Conservation (phyloP, 2,888 invertebrate species). For the Liposcelis brunnea region DNA sequence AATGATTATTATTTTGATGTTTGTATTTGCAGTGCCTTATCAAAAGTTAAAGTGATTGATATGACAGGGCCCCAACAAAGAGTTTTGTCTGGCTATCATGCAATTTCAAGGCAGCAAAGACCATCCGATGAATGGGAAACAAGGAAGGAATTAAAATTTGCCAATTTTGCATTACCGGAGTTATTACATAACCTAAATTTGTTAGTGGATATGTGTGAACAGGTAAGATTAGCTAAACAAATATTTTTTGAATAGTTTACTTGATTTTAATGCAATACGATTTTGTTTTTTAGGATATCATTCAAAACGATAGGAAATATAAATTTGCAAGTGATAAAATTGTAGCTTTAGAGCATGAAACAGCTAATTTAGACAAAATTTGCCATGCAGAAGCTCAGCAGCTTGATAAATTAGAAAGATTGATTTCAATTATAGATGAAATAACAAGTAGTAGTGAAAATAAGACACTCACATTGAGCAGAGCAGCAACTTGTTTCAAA, state of each 20-base stretch:
- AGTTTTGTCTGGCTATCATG: constrained; percentile 83
- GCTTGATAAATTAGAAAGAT: constrained; percentile 49
- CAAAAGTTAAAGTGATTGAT: constrained; percentile 93
- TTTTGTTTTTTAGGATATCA: constrained; percentile 48
- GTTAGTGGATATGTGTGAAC: constrained; percentile 83
- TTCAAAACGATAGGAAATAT: constrained; percentile 62
- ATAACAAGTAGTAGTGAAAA: constrained; percentile 12
- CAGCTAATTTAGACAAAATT: constrained; percentile 45
- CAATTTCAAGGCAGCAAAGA: constrained; percentile 47
- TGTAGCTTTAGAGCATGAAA: constrained; percentile 62
- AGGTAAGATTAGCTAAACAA: constrained; percentile 30
- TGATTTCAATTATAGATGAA: constrained; percentile 47
- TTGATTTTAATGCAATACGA: constrained; percentile 6
- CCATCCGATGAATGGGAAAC: constrained; percentile 36
- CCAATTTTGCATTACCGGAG: constrained; percentile 69
- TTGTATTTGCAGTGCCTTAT: constrained; percentile 36
- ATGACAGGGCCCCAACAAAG: constrained; percentile 95
- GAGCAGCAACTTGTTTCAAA: constrained; percentile 38
- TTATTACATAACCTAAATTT: constrained; percentile 82
- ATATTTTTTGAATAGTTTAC: background rate
- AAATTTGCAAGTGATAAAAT: constrained; percentile 63
- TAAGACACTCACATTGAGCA: constrained; percentile 29
- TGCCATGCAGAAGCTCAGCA: constrained; percentile 54
- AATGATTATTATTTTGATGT: background rate
- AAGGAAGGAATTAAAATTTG: constrained; percentile 38